Evolutionary conservation across 1,140 invertebrate species (phyloP), one percentile per base, ranked within the genome.

Genomic region (Drosophila nigromelanica): DNA sequence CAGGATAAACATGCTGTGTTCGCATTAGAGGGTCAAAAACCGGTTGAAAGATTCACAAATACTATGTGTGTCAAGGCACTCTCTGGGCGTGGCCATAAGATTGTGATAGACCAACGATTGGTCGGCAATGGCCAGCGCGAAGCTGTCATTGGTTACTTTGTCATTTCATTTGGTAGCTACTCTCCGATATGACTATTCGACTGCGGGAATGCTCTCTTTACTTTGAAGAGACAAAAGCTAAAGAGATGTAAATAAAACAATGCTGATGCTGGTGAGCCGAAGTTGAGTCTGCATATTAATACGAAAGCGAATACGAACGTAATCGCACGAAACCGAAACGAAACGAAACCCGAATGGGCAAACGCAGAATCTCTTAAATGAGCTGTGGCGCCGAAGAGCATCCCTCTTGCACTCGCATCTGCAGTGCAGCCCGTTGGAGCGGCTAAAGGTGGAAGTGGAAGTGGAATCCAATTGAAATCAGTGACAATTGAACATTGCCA

Each of bases 401-500:
- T 37, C 12, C 47, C 37, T 64, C 54, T 18, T 58, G 52, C 43
- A 70, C 8, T 54, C 40, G 24, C 51, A 55, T 27, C 27, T 35
- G 18, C 10, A 59, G 12, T 60, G 59, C 58, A 70, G 40, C 15
- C 33, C 47, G 30, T 37, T 47, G 33, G 14, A 60, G 15, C 27
- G 42, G 56, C 14, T 27, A 42, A 67, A 73, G 55, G 45, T 73
- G 71, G 60, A 77, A 48, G 48, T 50, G 24, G 47, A 50, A 50
- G 47, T 62, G 45, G 54, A 75, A 54, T 61, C 54, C 69, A 67
- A 72, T 67, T 66, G 62, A 68, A 73, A 54, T 73, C 70, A 73
- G 69, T 69, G 63, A 81, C 73, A 76, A 72, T 79, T 78, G 71
- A 76, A 68, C 78, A 80, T 80, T 76, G 68, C 78, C 61, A 74